Percentiles rank a stretch among this genome's conserved stretches.
These are phyloP conservation scores for Chiloscyllium plagiosum DNA, from an alignment of 2,113 vertebrate species.

Conservation along the genomic window DNA sequence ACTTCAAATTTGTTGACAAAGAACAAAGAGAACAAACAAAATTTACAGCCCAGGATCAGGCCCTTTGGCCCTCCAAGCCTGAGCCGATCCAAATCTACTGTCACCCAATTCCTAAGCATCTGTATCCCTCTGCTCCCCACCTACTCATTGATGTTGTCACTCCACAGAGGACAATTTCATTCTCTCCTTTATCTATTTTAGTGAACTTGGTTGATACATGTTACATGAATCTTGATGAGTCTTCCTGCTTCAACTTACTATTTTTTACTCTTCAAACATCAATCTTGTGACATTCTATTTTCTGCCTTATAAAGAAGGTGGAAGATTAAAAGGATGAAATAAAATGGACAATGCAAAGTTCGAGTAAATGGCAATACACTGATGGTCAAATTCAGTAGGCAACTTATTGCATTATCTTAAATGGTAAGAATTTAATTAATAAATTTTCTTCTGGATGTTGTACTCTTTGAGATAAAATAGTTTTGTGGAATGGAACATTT, in stretches of 20 bases:
- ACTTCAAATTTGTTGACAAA: neutral
- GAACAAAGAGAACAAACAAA: too few species aligned
- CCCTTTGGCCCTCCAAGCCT: too few species aligned
- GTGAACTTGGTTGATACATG: neutral
- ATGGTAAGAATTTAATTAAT: neutral
- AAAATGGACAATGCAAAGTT: neutral
- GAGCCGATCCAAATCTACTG: too few species aligned
- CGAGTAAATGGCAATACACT: neutral
- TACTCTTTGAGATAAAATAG: neutral
- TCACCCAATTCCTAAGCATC: too few species aligned
- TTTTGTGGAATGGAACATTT: neutral
- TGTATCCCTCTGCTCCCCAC: too few species aligned
- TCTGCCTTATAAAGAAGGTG: neutral
- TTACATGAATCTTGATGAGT: neutral
- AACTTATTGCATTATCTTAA: neutral
- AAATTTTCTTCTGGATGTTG: neutral
- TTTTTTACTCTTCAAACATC: neutral
- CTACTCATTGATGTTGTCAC: neutral
- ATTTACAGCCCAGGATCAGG: too few species aligned
- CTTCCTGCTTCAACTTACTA: neutral
- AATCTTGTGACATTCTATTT: neutral
- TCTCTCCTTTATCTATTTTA: neutral
- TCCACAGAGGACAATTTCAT: neutral
- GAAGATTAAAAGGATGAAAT: neutral
- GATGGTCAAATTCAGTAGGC: neutral